Percentiles rank a stretch among this genome's conserved stretches.
Conservation (phyloP, 2,797 vertebrate species). For the Xenops minutus region DNA sequence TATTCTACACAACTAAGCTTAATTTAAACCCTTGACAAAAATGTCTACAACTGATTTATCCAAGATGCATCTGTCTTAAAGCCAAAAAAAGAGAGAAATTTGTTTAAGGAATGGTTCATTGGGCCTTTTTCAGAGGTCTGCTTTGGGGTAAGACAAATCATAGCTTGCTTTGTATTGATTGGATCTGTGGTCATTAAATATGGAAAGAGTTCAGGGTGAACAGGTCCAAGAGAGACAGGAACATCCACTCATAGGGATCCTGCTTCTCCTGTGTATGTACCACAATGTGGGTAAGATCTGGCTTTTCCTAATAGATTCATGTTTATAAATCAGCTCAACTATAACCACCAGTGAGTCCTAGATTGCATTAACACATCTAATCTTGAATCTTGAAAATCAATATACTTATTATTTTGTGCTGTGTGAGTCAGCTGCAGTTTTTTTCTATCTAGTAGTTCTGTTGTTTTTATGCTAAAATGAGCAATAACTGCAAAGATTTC, state of each 20-base stretch:
- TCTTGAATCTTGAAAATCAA: neutral
- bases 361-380: neutral
- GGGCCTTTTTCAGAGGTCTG: neutral
- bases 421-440: neutral
- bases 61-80: neutral
- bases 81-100: neutral
- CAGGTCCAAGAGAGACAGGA: neutral
- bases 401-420: neutral
- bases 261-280: neutral
- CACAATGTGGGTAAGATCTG: neutral
- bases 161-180: neutral
- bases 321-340: neutral
- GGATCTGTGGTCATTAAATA: rapidly evolving
- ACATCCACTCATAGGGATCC: neutral
- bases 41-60: neutral
- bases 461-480: neutral
- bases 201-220: neutral
- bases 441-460: neutral
- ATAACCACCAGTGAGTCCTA: neutral
- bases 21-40: neutral
- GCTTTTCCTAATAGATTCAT: neutral
- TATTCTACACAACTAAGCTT: neutral
- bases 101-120: neutral
- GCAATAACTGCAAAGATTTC: neutral
- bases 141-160: neutral